phyloP scores from a whole-genome alignment of 2,797 vertebrate genomes.

The Micropoecilia bifurca region DNA sequence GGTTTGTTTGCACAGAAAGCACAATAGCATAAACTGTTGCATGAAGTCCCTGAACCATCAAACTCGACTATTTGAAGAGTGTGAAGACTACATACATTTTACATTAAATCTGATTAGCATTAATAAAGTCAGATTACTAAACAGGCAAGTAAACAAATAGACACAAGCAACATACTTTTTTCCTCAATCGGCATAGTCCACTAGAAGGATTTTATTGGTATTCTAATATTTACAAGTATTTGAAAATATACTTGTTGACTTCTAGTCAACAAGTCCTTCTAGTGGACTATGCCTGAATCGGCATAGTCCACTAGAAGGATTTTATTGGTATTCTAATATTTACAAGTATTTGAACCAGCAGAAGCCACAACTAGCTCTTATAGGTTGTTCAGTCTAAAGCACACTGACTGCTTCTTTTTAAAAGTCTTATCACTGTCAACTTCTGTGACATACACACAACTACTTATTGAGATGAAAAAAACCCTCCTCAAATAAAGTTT shows the following conservation, averaged over 20 bases:
- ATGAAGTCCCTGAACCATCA: background rate
- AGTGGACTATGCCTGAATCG: no score
- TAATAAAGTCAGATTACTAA: constrained; percentile 23
- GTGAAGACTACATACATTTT: constrained; percentile 18
- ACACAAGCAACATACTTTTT: constrained; percentile 22
- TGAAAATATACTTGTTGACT: no score
- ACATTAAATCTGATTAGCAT: constrained; percentile 23
- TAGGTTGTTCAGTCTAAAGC: background rate
- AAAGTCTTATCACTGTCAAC: background rate
- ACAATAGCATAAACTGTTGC: constrained; percentile 7
- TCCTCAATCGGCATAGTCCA: constrained; percentile 10
- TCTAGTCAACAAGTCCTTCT: no score
- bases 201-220: constrained; percentile 16
- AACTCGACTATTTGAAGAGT: constrained; percentile 30
- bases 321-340: constrained; percentile 15
- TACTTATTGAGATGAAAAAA: background rate
- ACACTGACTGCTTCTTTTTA: background rate
- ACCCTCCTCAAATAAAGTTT: background rate
- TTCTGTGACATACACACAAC: background rate
- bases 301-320: constrained; percentile 3
- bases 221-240: background rate
- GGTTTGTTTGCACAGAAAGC: background rate
- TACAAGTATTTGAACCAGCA: constrained; percentile 12
- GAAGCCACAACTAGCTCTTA: background rate
- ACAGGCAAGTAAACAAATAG: constrained; percentile 24